Conservation (phyloP, 2,888 invertebrate species). For the Hyposoter dolosus region DNA sequence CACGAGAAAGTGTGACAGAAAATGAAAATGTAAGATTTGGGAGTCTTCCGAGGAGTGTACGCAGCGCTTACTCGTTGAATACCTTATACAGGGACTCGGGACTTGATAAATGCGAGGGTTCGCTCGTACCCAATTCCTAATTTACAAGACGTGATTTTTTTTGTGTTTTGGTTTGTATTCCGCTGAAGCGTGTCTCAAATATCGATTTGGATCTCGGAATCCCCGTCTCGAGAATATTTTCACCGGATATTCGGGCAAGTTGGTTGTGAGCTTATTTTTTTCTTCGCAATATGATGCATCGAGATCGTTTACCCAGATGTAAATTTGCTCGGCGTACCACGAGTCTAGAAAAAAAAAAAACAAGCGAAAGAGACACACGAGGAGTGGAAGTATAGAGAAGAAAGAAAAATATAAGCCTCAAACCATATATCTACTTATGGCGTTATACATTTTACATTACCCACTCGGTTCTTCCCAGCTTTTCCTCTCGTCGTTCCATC, state of each 20-base stretch:
- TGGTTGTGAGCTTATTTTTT: constrained; percentile 39
- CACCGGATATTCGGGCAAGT: constrained; percentile 38
- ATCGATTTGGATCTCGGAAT: constrained; percentile 15
- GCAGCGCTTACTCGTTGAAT: constrained; percentile 43
- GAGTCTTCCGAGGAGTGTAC: constrained; percentile 73
- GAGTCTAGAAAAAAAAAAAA: constrained; percentile 41
- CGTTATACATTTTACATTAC: constrained; percentile 70
- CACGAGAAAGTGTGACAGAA: constrained; percentile 14
- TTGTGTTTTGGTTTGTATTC: constrained; percentile 27
- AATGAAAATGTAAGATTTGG: constrained; percentile 5
- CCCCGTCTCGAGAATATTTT: constrained; percentile 40
- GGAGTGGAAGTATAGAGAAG: constrained; percentile 18
- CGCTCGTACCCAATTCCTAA: constrained; percentile 75
- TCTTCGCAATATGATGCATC: constrained; percentile 76
- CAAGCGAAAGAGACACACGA: neutral
- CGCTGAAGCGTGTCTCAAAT: constrained; percentile 27
- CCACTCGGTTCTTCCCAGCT: constrained; percentile 50
- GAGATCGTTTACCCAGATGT: constrained; percentile 78
- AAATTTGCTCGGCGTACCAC: constrained; percentile 73
- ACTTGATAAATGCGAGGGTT: constrained; percentile 78
- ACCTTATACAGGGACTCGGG: constrained; percentile 67
- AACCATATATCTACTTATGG: constrained; percentile 44
- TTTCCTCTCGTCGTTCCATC: constrained; percentile 49
- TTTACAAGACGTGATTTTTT: constrained; percentile 77
- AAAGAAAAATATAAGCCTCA: constrained; percentile 24